phyloP scores from a whole-genome alignment of 35 echinoderm and acorn worm species.

The Ophioderma brevispina region DNA sequence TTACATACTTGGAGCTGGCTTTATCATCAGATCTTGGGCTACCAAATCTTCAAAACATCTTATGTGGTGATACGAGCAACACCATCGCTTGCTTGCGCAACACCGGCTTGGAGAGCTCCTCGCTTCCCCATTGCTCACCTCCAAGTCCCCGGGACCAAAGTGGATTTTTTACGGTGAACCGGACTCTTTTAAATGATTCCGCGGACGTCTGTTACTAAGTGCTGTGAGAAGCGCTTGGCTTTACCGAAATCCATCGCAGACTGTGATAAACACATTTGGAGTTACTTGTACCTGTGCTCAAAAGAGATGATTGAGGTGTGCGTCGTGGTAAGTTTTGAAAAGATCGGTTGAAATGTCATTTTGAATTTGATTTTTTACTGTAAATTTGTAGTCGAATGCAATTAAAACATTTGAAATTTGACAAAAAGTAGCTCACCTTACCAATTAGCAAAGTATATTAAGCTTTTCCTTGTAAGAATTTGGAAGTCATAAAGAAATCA shows the following conservation, averaged over 20 bases:
- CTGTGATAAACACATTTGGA: conserved; percentile 10
- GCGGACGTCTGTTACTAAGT: background rate
- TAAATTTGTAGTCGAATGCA: too few relatives aligned
- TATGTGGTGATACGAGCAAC: too few relatives aligned
- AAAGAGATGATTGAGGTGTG: background rate
- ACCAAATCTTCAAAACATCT: too few relatives aligned
- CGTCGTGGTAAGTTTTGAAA: background rate
- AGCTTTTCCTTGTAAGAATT: too few relatives aligned
- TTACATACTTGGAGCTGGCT: too few relatives aligned
- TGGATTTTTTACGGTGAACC: background rate
- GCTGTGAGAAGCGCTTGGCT: background rate
- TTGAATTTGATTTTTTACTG: background rate
- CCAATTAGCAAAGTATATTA: too few relatives aligned
- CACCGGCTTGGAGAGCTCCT: too few relatives aligned
- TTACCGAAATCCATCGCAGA: background rate
- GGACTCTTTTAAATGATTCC: background rate
- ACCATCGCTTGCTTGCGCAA: too few relatives aligned
- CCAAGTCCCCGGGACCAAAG: background rate
- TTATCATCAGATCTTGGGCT: too few relatives aligned
- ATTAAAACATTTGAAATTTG: too few relatives aligned
- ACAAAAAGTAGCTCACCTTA: too few relatives aligned
- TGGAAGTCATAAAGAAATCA: too few relatives aligned
- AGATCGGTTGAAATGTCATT: background rate
- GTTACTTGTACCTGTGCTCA: background rate
- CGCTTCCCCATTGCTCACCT: background rate